Base-by-base conservation (phyloP, 2,113 vertebrate species). In the Pholis gunnellus region DNA sequence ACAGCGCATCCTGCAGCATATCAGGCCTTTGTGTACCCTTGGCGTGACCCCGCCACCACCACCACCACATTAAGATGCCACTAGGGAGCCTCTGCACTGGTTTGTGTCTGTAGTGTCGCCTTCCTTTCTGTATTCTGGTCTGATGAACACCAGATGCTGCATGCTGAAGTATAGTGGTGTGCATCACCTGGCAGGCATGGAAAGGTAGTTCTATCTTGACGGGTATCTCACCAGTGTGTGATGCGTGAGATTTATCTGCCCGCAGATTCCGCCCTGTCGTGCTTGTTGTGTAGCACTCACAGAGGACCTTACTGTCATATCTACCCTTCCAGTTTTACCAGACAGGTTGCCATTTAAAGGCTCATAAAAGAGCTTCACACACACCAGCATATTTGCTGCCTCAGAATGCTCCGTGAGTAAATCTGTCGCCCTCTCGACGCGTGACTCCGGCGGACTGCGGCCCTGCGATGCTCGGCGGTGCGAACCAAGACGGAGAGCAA, bases 11-110 rank as follows among this genome's bases (percentile, higher is more conserved):
- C 73, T 57, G 63, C 63, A 56, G 70, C 59, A 48, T 46, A 68
- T 84, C 70, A 15, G 60, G 70, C 69, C 63, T 25, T 57, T 20
- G 64, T 50, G 57, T 87, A 60, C 27, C 89, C 86, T 89, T 84
- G 75, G 73, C 11, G 13, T 87, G 92, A 91, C 82, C 89, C 75
- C 25, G 5, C 52, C 66, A 2, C 8, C 34, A 52, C 80, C 10
- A 34, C 31, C 31, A 34, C 31, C 31, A 52, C 80, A 79, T 87
- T 75, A 82, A 69, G 72, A 87, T 34, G 74, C 78, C 88, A 72
- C 85, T 18, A 1, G 56, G 75, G 80, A 81, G 61, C 34, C 46
- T 52, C 15, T 61, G 61, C 82, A 9, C 34, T 77, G 46, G 34
- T 73, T 52, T 48, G 46, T 71, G 67, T 67, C 61, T 34, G 42